Base-by-base conservation (phyloP, 2,888 invertebrate species). In the Scrobipalpa atriplicella region DNA sequence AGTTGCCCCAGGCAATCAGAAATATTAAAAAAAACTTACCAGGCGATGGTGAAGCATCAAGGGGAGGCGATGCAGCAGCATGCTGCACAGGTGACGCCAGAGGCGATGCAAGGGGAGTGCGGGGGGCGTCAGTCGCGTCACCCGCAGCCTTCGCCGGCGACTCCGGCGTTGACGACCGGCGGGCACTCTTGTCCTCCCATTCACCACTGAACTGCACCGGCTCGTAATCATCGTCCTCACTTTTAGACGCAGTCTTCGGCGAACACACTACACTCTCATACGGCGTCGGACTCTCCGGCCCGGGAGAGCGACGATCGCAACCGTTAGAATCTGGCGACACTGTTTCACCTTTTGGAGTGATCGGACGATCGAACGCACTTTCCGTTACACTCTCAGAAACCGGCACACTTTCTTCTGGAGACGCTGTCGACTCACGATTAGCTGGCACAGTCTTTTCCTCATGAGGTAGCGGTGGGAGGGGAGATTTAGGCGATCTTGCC, bases 101-200 rank as follows among this genome's bases (percentile, higher is more conserved):
- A 61, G 92, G 91, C 38, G 91, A 91, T 29, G 85, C 86, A 68
- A 84, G 75, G 38, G 90, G 90, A 21, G 92, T 87, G 58, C 58
- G 58, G 58, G 58, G 38, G n/a, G 58, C 58, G 9, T 58, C 58
- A 16, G 16, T 8, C 38, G 58, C 58, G 38, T 58, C 58, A n/a
- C 38, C 58, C 16, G 56, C 85, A 66, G 83, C 87, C 70, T 76
- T 73, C 51, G 79, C 78, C 66, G 86, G 82, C 36, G 86, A 85
- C 71, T 90, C 90, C 0, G 91, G 90, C 54, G 92, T 90, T 36
- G 90, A 90, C 61, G 92, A 90, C 51, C 88, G 85, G 21, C 90
- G 84, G 71, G 85, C 86, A 65, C 73, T 78, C 78, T 87, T 89
- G 62, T 87, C 87, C 68, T 88, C 87, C 89, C 88, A 88, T 52